Base-by-base conservation (phyloP, 2,113 vertebrate genomes). In the Nestor notabilis region DNA sequence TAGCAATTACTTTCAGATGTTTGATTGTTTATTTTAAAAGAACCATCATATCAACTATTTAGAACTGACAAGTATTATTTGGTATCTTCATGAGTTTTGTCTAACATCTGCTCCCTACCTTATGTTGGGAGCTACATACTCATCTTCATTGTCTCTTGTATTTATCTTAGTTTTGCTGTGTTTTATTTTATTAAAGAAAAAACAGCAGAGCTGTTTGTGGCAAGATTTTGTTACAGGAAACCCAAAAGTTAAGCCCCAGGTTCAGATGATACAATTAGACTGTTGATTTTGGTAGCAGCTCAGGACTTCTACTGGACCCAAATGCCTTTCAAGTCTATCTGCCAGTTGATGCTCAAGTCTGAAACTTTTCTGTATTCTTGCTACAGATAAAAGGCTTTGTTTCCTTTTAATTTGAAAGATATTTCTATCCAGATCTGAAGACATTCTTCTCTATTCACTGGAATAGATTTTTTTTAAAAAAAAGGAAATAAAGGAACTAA, bases 231-330 rank as follows among this genome's bases (percentile, higher is more conserved):
- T 95, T 93, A 93, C 96, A 97, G 97, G 94, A 97, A 97, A 96
- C 95, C 92, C 84, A 85, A 94, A 91, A 94, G 84, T 84, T 97
- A 89, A 96, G 94, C 70, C 93, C 76, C 70, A 93, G 90, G 93
- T 97, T 97, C 95, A 93, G 76, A 81, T 91, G 93, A 97, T 92
- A 97, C 95, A 97, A 97, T 95, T 96, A 96, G 65, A 87, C 87
- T 97, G 93, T 97, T 97, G 96, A 74, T 95, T 96, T 97, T 97
- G 97, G 96, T 97, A 94, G 78, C 61, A 94, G 79, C 90, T 96
- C 94, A 97, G 94, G 82, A 95, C 85, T 95, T 95, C 93, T 96
- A 95, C 85, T 97, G 63, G 76, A 94, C 93, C 76, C 87, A 96
- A 97, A 97, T 96, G 89, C 92, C 52, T 97, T 96, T 96, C 77